These are phyloP conservation scores for Enteromius afrohamiltoni DNA, from an alignment of 2,797 vertebrate genomes.

Conservation along the genomic window DNA sequence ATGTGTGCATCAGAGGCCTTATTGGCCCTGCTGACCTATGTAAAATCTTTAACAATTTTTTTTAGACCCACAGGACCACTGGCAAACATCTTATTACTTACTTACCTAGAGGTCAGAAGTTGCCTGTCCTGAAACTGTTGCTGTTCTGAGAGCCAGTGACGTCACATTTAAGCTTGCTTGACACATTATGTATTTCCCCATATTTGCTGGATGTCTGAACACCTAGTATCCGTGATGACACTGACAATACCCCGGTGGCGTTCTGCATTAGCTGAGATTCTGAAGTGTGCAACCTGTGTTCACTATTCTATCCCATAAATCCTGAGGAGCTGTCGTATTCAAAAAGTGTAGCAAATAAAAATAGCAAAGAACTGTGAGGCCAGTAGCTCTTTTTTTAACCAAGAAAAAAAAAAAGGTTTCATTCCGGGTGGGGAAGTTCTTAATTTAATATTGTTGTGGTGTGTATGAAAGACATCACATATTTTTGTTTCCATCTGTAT, in stretches of 20 bases:
- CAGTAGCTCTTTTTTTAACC: neutral
- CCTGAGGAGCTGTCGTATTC: neutral
- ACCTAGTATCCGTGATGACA: neutral
- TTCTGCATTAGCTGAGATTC: neutral
- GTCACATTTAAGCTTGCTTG: conserved; percentile 1
- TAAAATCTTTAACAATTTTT: conserved; percentile 9
- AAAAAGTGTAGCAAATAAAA: neutral
- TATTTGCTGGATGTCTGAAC: neutral
- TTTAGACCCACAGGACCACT: conserved; percentile 19
- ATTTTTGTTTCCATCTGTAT: neutral
- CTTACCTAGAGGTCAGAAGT: conserved; percentile 32
- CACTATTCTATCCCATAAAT: neutral
- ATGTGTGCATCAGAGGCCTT: conserved; percentile 12
- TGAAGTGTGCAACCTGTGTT: no score
- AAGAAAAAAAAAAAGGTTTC: neutral
- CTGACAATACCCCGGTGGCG: neutral
- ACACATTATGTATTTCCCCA: conserved; percentile 1
- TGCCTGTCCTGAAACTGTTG: conserved; percentile 3
- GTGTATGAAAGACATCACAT: neutral
- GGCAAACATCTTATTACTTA: conserved; percentile 12
- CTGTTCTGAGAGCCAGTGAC: conserved; percentile 22
- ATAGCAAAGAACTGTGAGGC: neutral
- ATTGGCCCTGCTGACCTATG: conserved; percentile 20
- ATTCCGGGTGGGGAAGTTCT: neutral
- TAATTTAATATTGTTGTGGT: neutral